These are phyloP conservation scores for Caenorhabditis sp. DNA, from an alignment of 2,888 invertebrate species.

Conservation along the genomic window DNA sequence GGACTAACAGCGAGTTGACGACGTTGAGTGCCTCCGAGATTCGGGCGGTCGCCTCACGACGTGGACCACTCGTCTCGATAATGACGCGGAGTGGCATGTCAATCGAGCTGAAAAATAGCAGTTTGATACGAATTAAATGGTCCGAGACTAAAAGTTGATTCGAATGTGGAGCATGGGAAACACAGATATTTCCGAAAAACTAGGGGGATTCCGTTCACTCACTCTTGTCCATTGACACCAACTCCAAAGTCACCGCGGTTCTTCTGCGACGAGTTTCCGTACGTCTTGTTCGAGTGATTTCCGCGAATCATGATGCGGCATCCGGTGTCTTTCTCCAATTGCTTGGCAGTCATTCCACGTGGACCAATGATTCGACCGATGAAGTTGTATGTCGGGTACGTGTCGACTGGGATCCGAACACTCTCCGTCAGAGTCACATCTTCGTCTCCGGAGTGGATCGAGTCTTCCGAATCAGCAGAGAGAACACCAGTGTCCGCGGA, in stretches of 20 bases:
- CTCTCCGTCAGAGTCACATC: conserved; percentile 96
- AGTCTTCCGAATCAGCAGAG: conserved; percentile 55
- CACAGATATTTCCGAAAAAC: background rate
- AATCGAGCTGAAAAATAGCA: conserved; percentile 38
- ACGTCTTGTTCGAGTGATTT: conserved; percentile 57
- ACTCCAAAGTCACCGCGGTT: conserved; percentile 16
- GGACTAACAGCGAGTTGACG: conserved; percentile 96
- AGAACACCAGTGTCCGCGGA: conserved; percentile 12
- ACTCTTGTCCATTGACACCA: conserved; percentile 16
- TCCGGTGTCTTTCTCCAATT: conserved; percentile 99
- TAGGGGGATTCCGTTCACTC: no score
- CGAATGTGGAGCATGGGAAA: background rate
- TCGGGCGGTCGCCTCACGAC: conserved; percentile 48
- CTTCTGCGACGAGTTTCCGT: conserved; percentile 44
- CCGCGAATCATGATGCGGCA: conserved; percentile 95
- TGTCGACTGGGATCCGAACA: conserved; percentile 99
- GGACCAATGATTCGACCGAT: conserved; percentile 99
- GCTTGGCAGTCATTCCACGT: conserved; percentile 99
- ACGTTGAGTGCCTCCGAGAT: conserved; percentile 92
- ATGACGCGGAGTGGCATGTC: conserved; percentile 61
- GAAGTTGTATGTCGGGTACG: conserved; percentile 99
- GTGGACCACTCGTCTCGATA: conserved; percentile 54
- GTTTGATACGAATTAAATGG: background rate
- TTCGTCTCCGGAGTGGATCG: conserved; percentile 41
- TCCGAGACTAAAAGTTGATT: background rate